Conservation (phyloP, 2,888 invertebrate genomes). For the Cephus rjabovi region DNA sequence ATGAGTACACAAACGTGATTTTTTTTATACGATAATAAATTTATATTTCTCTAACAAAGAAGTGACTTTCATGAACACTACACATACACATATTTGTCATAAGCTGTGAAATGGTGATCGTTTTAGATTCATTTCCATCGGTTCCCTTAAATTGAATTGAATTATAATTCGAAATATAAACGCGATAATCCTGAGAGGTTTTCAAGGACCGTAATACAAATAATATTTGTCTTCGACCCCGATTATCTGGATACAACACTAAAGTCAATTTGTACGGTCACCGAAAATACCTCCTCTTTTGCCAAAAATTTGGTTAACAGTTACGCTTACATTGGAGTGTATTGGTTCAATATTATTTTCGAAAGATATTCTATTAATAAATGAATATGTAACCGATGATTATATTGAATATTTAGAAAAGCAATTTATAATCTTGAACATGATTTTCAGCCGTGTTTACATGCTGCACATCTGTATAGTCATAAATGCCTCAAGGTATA, state of each 20-base stretch:
- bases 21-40: not conserved
- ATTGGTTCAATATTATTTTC: too few relatives aligned
- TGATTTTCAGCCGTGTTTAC: not conserved
- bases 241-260: not conserved
- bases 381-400: too few relatives aligned
- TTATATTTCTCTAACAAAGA: not conserved
- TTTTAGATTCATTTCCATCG: not conserved
- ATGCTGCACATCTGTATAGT: not conserved
- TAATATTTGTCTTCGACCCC: not conserved
- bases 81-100: not conserved
- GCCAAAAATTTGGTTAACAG: not conserved
- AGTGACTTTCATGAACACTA: not conserved
- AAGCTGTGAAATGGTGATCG: not conserved
- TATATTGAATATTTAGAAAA: not conserved
- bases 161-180: not conserved
- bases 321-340: not conserved
- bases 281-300: not conserved
- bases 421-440: not conserved
- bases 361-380: too few relatives aligned
- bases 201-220: not conserved
- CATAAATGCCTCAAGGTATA: not conserved
- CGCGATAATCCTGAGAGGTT: not conserved
- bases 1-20: not conserved
- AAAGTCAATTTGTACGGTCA: not conserved
- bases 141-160: not conserved